A percentile compares a stretch with the other conserved stretches of the same genome.
Evolutionary conservation across 2,797 vertebrate genomes (phyloP).

Genomic region (Epinephelus coioides): DNA sequence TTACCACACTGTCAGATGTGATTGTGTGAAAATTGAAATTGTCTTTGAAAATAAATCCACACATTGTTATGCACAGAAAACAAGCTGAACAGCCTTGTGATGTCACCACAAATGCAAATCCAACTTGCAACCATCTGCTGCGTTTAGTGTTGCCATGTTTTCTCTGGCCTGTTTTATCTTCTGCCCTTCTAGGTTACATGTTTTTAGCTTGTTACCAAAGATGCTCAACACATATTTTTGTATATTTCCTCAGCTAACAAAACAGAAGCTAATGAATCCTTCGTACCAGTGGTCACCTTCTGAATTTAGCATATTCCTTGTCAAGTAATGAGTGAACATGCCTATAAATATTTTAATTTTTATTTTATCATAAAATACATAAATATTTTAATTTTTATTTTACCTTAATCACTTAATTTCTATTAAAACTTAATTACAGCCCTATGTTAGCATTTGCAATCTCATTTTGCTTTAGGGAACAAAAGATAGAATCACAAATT

Average conservation of each 20-base stretch:
- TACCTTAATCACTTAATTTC: constrained; percentile 34
- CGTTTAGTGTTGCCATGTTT: background rate
- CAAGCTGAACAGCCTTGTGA: background rate
- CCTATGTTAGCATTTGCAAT: constrained; percentile 51
- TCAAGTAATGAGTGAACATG: constrained; percentile 44
- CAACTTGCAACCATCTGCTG: background rate
- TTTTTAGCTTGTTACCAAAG: background rate
- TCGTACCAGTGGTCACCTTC: constrained; percentile 46
- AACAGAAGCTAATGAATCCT: constrained; percentile 49
- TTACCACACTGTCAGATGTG: background rate
- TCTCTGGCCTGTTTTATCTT: background rate
- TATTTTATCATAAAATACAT: constrained; percentile 20
- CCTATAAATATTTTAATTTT: constrained; percentile 65
- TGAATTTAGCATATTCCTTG: constrained; percentile 49
- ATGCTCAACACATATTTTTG: background rate
- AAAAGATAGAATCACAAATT: constrained; percentile 55
- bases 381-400: too few relatives aligned
- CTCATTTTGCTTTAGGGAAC: constrained; percentile 58
- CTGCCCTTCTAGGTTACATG: background rate
- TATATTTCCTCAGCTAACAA: constrained; percentile 36
- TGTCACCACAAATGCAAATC: constrained; percentile 1
- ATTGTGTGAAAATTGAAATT: background rate
- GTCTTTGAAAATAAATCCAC: background rate
- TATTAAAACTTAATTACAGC: constrained; percentile 63
- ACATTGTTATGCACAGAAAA: constrained; percentile 1